Evolutionary conservation across 2,113 vertebrate species (phyloP).

Genomic region (Poeciliopsis turrubarensis): DNA sequence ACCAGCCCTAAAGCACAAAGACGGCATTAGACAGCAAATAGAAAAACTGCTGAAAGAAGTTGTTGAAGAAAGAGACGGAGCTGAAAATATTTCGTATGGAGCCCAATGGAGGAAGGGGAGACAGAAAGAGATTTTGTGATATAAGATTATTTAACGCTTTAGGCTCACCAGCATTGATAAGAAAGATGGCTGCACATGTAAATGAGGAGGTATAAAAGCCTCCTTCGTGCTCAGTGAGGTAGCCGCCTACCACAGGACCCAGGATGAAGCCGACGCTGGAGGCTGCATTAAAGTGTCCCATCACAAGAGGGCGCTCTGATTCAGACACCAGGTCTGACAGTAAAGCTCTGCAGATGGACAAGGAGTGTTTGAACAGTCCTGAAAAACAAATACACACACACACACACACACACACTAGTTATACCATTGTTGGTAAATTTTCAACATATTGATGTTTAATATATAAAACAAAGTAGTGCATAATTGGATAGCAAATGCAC

Average conservation of each 20-base stretch:
- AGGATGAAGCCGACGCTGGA: conserved; percentile 94
- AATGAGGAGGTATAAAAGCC: conserved; percentile 90
- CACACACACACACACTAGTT: background rate
- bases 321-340: conserved; percentile 92
- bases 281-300: conserved; percentile 92
- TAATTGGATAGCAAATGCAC: background rate
- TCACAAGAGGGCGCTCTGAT: conserved; percentile 88
- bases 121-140: too few relatives aligned
- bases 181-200: conserved; percentile 88
- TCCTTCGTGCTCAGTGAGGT: conserved; percentile 87
- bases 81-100: too few relatives aligned
- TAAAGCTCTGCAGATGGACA: conserved; percentile 94
- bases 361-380: conserved; percentile 97
- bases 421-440: too few relatives aligned
- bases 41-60: too few relatives aligned
- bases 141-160: background rate
- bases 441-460: too few relatives aligned
- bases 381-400: conserved; percentile 27
- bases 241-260: conserved; percentile 92
- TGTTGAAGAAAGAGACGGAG: too few relatives aligned
- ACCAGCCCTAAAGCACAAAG: conserved; percentile 83
- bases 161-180: conserved; percentile 89
- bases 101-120: too few relatives aligned
- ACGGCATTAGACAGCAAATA: background rate
- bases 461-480: too few relatives aligned